Conservation (phyloP, 2,797 vertebrate genomes). For the Crypturellus tataupa region DNA sequence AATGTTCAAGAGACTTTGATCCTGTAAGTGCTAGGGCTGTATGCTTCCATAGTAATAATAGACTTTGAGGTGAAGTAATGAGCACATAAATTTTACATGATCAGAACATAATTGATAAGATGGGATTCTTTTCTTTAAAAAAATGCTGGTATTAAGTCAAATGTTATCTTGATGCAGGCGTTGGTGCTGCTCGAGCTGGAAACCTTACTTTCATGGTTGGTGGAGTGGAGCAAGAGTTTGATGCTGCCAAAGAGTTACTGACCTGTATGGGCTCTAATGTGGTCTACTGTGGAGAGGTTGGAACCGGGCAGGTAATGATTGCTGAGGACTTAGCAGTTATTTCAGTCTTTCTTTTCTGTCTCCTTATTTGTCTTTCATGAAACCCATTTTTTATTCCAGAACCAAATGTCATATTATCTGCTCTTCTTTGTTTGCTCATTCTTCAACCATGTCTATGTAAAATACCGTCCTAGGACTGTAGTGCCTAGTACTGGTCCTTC, state of each 20-base stretch:
- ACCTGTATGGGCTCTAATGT: slow-evolving; percentile 97
- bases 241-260: slow-evolving; percentile 92
- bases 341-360: background rate
- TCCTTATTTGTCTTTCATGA: background rate
- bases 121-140: background rate
- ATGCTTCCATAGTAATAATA: background rate
- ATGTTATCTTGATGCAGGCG: slow-evolving; percentile 83
- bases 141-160: background rate
- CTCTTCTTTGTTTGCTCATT: background rate
- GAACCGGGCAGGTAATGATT: slow-evolving; percentile 93
- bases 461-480: background rate
- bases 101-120: background rate
- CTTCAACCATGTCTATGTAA: background rate
- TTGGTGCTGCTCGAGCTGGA: slow-evolving; percentile 93
- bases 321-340: background rate
- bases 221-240: slow-evolving; percentile 94
- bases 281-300: slow-evolving; percentile 94
- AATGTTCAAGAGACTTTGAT: background rate
- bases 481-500: background rate
- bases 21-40: background rate
- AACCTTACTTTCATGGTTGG: slow-evolving; percentile 99
- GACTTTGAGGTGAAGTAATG: background rate
- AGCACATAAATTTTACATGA: background rate
- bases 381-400: background rate
- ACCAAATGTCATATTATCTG: background rate